Percentiles rank a stretch among this genome's conserved stretches.
These are phyloP conservation scores for Poecile atricapillus DNA, from an alignment of 2,113 vertebrate species.

Conservation along the genomic window DNA sequence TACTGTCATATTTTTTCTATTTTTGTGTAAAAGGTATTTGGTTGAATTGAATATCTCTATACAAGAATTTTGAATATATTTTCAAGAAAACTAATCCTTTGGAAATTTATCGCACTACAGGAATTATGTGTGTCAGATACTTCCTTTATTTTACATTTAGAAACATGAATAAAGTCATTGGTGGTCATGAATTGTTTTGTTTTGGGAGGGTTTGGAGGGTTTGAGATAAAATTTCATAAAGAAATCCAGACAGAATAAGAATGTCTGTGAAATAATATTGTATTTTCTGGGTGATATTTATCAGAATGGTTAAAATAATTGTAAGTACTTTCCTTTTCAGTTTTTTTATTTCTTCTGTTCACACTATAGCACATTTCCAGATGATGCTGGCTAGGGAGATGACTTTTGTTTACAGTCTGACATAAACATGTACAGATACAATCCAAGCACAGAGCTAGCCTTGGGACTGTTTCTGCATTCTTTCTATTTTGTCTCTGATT, in stretches of 20 bases:
- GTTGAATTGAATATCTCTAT: background rate
- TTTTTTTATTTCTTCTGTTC: background rate
- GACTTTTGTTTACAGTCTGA: background rate
- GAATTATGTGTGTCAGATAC: background rate
- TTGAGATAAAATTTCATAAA: background rate
- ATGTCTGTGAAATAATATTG: background rate
- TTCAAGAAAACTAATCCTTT: background rate
- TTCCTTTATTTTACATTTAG: background rate
- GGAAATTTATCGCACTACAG: background rate
- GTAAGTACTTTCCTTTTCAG: background rate
- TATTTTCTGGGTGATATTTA: background rate
- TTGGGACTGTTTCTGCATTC: background rate
- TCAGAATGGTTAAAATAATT: background rate
- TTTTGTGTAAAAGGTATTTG: background rate
- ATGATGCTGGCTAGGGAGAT: background rate
- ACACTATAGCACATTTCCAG: background rate
- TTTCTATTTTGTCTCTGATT: background rate
- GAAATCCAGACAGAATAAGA: background rate
- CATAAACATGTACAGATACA: background rate
- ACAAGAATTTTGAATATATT: background rate
- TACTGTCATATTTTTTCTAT: background rate
- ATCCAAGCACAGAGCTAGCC: background rate
- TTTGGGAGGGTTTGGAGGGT: rapidly evolving
- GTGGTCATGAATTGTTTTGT: background rate
- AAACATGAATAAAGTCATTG: background rate